Base-by-base conservation (phyloP, 2,797 vertebrate genomes). In the Tokudaia tokunoshimensis region DNA sequence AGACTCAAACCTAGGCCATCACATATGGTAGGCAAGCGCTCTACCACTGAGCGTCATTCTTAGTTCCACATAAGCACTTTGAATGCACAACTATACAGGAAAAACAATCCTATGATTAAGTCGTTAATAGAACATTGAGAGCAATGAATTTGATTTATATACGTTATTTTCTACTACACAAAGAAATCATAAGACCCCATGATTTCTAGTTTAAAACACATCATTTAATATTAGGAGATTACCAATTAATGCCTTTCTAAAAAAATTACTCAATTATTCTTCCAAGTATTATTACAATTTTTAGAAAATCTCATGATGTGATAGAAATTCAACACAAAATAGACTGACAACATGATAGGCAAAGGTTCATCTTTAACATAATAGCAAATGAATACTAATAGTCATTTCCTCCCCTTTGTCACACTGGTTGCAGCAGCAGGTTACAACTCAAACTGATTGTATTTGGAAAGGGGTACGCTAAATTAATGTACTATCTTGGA, bases 401-500 rank as follows among this genome's bases (percentile, higher is more conserved):
- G 89, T 85, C 34, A 92, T 92, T 92, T 91, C n/a, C 91, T 41
- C 5, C 13, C 20, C 24, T 44, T 93, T 50, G 67, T 86, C 92
- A 95, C n/a, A 91, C 57, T 70, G 47, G 9, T 80, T 70, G 1
- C 63, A 96, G 82, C 31, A 44, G 15, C 80, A 90, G 88, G 29
- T 24, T 50, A 13, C 34, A 67, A 78, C 92, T 92, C 34, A 94
- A 83, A 65, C 74, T 72, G 34, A 7, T 96, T 94, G 85, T 95
- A 94, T 92, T 88, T 97, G 82, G 24, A 96, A 92, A 70, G 89
- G 88, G 91, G 11, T 29, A 74, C 55, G 44, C 47, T 89, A 47
- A 57, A 94, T 80, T 87, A 95, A 82, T 89, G 44, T 26, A 95
- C 87, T 91, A 92, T 79, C 95, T 94, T 91, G 24, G 41, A 67